phyloP scores from a whole-genome alignment of 2,113 vertebrate genomes.

The Columbina picui region DNA sequence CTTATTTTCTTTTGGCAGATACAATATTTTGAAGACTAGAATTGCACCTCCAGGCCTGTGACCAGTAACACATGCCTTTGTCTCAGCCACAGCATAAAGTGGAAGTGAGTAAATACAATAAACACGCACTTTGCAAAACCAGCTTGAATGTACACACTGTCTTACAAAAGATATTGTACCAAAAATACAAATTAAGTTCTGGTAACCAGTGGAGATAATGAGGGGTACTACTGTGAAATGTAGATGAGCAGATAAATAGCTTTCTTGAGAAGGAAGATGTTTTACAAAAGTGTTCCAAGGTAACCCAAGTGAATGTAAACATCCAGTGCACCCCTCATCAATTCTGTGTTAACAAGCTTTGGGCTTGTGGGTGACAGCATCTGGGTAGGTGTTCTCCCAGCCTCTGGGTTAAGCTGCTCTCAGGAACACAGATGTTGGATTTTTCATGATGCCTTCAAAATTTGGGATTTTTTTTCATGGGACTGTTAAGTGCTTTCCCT shows the following conservation, averaged over 20 bases:
- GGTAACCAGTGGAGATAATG: not conserved
- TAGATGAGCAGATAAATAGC: not conserved
- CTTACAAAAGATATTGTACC: not conserved
- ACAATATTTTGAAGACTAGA: not conserved
- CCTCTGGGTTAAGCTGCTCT: not conserved
- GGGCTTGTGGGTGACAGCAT: not conserved
- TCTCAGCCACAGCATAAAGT: not conserved
- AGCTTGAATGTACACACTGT: not conserved
- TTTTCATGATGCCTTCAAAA: not conserved
- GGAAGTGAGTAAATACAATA: not conserved
- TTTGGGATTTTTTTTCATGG: not conserved
- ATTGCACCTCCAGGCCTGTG: not conserved
- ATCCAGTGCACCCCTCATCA: not conserved
- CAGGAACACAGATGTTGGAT: not conserved
- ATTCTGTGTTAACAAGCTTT: not conserved
- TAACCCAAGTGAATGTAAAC: not conserved
- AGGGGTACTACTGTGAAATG: not conserved
- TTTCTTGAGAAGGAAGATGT: not conserved
- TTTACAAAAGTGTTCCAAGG: not conserved
- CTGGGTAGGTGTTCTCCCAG: not conserved
- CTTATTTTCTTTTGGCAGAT: not conserved
- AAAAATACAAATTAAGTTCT: slow-evolving; percentile 43
- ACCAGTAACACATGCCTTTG: not conserved
- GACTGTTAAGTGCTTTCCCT: not conserved
- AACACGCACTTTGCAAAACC: not conserved